phyloP scores from a whole-genome alignment of 2,888 invertebrate species.

The Ferdinandea cuprea region DNA sequence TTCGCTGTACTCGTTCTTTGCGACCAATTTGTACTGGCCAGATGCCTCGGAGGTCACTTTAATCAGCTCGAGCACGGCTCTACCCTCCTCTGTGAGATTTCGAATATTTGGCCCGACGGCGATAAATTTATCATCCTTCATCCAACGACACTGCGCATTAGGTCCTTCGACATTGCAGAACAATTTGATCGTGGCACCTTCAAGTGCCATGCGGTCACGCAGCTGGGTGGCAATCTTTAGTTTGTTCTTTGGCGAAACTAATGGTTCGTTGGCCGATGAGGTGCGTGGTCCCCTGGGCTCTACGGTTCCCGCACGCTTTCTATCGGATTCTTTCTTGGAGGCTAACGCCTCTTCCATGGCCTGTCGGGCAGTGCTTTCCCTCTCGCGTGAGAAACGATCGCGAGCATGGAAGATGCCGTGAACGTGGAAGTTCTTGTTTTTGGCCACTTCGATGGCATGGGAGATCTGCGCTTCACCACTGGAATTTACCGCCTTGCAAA shows the following conservation, averaged over 20 bases:
- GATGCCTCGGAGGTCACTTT: constrained; percentile 87
- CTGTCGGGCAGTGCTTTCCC: constrained; percentile 79
- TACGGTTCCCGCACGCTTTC: constrained; percentile 77
- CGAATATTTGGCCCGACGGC: constrained; percentile 85
- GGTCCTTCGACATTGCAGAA: constrained; percentile 91
- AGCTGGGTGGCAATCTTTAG: constrained; percentile 88
- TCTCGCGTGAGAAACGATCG: constrained; percentile 79
- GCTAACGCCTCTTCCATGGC: constrained; percentile 82
- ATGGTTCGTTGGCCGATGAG: constrained; percentile 77
- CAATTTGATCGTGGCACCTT: constrained; percentile 89
- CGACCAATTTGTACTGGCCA: constrained; percentile 92
- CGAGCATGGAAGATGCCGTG: constrained; percentile 82
- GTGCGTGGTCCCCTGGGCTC: constrained; percentile 77
- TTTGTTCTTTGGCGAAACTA: constrained; percentile 81
- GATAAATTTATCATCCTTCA: constrained; percentile 87
- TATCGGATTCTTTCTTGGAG: constrained; percentile 82
- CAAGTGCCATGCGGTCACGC: constrained; percentile 90
- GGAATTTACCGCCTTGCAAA: constrained; percentile 88
- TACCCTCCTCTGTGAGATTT: constrained; percentile 87
- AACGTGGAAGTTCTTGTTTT: constrained; percentile 84
- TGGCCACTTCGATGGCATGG: constrained; percentile 84
- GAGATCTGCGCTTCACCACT: constrained; percentile 85
- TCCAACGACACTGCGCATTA: constrained; percentile 89
- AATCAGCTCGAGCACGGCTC: constrained; percentile 89
- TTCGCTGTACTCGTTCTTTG: constrained; percentile 89